phyloP scores from a whole-genome alignment of 2,797 vertebrate species.

The Alauda arvensis region DNA sequence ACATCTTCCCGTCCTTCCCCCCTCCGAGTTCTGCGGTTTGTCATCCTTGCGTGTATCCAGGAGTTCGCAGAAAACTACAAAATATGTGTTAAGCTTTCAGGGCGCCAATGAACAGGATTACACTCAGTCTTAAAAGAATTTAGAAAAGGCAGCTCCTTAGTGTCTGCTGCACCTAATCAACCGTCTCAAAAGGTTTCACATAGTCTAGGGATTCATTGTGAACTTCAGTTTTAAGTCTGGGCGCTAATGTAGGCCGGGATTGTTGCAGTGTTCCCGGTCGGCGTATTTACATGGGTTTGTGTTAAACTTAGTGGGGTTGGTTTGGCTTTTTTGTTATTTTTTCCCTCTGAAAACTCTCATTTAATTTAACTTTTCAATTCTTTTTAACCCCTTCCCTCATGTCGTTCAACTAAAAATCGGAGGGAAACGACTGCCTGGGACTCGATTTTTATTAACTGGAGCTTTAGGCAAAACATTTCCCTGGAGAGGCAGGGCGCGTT shows the following conservation, averaged over 20 bases:
- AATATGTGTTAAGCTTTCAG: background rate
- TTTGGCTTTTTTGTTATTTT: background rate
- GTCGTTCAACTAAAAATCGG: background rate
- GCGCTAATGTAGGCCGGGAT: background rate
- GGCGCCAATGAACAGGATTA: background rate
- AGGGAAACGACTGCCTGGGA: background rate
- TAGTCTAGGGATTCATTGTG: background rate
- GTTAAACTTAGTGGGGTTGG: background rate
- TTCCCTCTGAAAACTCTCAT: background rate
- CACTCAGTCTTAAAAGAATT: background rate
- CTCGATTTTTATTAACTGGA: background rate
- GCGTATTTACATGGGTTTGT: background rate
- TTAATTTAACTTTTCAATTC: fast-evolving
- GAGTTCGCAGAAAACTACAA: background rate
- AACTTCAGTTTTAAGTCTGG: background rate
- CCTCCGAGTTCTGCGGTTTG: background rate
- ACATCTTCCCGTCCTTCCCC: background rate
- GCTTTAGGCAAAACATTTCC: background rate
- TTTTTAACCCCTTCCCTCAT: background rate
- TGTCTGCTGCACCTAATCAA: background rate
- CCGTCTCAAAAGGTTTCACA: background rate
- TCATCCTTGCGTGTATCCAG: background rate
- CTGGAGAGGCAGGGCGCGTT: background rate
- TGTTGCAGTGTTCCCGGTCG: background rate
- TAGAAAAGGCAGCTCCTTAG: background rate